phyloP scores from a whole-genome alignment of 2,113 vertebrate species.

The Anguilla japonica region DNA sequence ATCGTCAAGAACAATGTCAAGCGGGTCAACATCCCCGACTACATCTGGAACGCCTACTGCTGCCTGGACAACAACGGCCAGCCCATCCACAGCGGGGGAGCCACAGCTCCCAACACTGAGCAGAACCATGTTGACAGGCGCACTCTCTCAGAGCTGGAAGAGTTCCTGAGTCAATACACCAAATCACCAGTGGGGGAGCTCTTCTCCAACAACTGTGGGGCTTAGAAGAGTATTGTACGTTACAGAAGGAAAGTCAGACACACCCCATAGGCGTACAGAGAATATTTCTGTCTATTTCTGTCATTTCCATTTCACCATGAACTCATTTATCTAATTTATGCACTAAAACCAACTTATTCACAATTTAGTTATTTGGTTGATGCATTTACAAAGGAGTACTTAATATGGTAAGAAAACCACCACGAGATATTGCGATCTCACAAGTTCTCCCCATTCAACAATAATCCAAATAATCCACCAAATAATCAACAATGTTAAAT shows the following conservation, averaged over 20 bases:
- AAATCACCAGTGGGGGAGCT: slow-evolving; percentile 58
- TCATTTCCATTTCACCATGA: no score
- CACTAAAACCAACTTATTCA: not conserved
- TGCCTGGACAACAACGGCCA: slow-evolving; percentile 61
- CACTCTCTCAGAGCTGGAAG: slow-evolving; percentile 52
- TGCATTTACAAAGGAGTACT: no score
- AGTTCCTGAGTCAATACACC: slow-evolving; percentile 64
- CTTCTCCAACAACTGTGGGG: slow-evolving; percentile 56
- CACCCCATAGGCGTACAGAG: not conserved
- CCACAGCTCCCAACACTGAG: slow-evolving; percentile 62
- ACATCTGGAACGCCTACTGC: slow-evolving; percentile 72
- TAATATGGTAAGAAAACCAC: no score
- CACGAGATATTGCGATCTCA: no score
- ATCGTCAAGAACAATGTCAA: slow-evolving; percentile 67
- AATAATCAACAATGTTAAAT: no score
- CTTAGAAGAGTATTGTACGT: no score
- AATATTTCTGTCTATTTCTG: not conserved
- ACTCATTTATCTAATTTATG: not conserved
- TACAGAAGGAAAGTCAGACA: not conserved
- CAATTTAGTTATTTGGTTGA: no score
- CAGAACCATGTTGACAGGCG: slow-evolving; percentile 55
- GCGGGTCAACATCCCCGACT: slow-evolving; percentile 70
- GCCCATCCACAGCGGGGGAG: slow-evolving; percentile 58
- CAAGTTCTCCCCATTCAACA: no score
- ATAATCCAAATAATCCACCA: no score